Evolutionary conservation across 2,113 vertebrate species (phyloP), one percentile per base, ranked within the genome.

Genomic region (Chloropsis hardwickii): DNA sequence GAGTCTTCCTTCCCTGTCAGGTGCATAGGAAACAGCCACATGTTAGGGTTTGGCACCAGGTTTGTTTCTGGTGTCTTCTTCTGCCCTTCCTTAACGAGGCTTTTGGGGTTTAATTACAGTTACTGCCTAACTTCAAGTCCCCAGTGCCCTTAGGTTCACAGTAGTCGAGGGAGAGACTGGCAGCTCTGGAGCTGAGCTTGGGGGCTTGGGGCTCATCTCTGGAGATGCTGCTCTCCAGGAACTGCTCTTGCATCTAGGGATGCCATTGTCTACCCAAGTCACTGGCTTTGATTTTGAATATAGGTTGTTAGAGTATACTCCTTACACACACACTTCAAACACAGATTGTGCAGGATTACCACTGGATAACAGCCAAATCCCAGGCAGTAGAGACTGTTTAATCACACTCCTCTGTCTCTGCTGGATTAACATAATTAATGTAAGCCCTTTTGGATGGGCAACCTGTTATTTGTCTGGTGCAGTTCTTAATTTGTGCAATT

Each of bases 381-480:
- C 88, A 67, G 60, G 64, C 92, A 86, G 92, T 8, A 61, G 88
- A 72, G 92, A 72, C 81, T 86, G 92, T 81, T 96, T 97, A 96
- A 96, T 96, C 96, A 97, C 72, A 88, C 82, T 93, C 80, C 77
- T 96, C 83, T 95, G 80, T 90, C 92, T 94, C 88, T 84, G 4
- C 90, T 92, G 96, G 95, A 96, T 96, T 97, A 95, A 96, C 37
- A 5, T 96, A 96, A 96, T 96, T 97, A 97, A 95, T 18, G 29
- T 94, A 95, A 97, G 35, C 88, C 77, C 93, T 93, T 95, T 97
- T 86, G 82, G 60, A 80, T 81, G 88, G 80, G 27, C 0, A 2
- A 95, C 86, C 88, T 94, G 82, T 92, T 95, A 95, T 93, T 93
- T 93, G 86, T 83, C 93, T 94, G 86, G 61, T 19, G 2, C 31